These are phyloP conservation scores for Rhinatrema bivittatum DNA, from an alignment of 2,797 vertebrate genomes.

Conservation along the genomic window DNA sequence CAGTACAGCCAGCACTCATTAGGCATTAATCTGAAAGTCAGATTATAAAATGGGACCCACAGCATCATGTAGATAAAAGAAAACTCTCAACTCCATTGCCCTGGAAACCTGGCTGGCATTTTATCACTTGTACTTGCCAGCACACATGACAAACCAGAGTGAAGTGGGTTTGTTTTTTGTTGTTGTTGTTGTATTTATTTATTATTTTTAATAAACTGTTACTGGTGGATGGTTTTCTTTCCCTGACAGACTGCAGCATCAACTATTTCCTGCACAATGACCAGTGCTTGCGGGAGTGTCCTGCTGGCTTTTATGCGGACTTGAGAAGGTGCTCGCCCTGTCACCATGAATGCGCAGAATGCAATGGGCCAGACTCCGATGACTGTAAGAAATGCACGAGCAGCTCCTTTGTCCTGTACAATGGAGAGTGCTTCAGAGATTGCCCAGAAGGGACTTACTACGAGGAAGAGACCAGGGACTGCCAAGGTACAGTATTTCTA, in stretches of 20 bases:
- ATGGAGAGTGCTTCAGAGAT: slow-evolving; percentile 55
- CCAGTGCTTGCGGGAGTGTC: slow-evolving; percentile 63
- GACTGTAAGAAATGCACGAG: slow-evolving; percentile 63
- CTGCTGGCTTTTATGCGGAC: slow-evolving; percentile 54
- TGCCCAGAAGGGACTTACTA: slow-evolving; percentile 65
- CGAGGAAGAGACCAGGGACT: slow-evolving; percentile 42
- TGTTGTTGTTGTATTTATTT: too few relatives aligned
- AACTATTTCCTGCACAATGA: slow-evolving; percentile 58
- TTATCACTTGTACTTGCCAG: accelerated
- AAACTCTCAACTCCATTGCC: too few relatives aligned
- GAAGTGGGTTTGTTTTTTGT: too few relatives aligned
- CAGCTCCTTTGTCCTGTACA: slow-evolving; percentile 39
- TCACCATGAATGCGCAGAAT: slow-evolving; percentile 60
- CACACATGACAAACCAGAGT: background rate
- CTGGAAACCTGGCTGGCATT: too few relatives aligned
- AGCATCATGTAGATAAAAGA: too few relatives aligned
- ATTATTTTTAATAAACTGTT: background rate
- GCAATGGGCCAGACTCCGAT: slow-evolving; percentile 56
- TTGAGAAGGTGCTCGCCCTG: slow-evolving; percentile 59
- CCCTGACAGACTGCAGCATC: slow-evolving; percentile 65
- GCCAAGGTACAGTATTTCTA: slow-evolving; percentile 68
- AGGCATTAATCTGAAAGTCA: too few relatives aligned
- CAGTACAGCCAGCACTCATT: too few relatives aligned
- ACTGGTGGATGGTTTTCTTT: too few relatives aligned
- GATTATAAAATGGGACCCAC: too few relatives aligned